Evolutionary conservation across 2,113 vertebrate species (phyloP), one percentile per base, ranked within the genome.

Genomic region (Hyperoodon ampullatus): DNA sequence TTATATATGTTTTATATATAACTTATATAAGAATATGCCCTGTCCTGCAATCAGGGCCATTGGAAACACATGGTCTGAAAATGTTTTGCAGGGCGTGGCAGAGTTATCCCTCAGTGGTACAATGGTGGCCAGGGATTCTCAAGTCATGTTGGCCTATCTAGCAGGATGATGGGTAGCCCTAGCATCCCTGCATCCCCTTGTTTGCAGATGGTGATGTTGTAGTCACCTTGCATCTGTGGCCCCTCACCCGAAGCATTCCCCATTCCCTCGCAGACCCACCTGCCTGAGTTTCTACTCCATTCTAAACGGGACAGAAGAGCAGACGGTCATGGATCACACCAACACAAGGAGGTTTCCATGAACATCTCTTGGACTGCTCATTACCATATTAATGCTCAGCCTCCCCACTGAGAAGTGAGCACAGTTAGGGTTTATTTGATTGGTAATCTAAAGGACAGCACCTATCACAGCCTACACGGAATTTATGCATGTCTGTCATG

Each of bases 401-500:
- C 61, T 98, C 97, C 96, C 97, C 91, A 0, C 97, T 97, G 97
- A 98, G 96, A 82, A 98, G 95, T 24, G 68, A 97, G 95, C 97
- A 96, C 98, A 98, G 98, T 98, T 98, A 98, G 98, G 95, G 97
- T 97, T 97, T 95, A 96, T 98, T 98, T 99, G 98, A 98, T 98
- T 98, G 97, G 98, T 97, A 98, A 98, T 98, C 96, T 98, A 98
- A 98, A 98, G 98, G 97, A 93, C 94, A 98, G 98, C 95, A 97
- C 96, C 50, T 98, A 98, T 97, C 92, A 96, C 15, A 18, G 97
- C 97, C 98, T 98, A 96, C 97, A 98, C 96, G 72, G 99, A 98
- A 99, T 99, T 99, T 99, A 99, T 99, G 98, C 97, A 93, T 95
- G 10, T 98, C 98, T 98, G 97, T 97, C 86, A 98, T 96, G 98